Conservation (phyloP, 2,888 invertebrate species). For the Agrochola lota region DNA sequence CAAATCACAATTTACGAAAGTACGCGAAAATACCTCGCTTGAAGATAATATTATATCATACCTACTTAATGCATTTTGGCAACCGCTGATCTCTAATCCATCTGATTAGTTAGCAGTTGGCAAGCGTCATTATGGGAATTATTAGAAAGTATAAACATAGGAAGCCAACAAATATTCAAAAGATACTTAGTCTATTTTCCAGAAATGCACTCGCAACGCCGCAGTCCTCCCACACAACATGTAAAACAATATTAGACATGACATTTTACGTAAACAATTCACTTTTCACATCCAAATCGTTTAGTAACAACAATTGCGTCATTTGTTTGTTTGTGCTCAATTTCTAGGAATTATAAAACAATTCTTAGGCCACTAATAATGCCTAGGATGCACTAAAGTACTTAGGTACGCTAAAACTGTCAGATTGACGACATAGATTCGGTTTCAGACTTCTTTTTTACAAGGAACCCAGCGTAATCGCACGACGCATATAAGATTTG, state of each 20-base stretch:
- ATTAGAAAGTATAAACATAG: slow-evolving; percentile 7
- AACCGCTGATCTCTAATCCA: background rate
- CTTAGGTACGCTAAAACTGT: slow-evolving; percentile 18
- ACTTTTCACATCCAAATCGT: slow-evolving; percentile 15
- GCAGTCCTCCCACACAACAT: slow-evolving; percentile 15
- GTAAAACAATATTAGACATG: slow-evolving; percentile 46
- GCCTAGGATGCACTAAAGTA: background rate
- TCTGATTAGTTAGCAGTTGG: background rate
- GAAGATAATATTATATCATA: background rate
- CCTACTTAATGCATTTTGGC: background rate
- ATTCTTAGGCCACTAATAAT: background rate
- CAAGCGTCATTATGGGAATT: background rate
- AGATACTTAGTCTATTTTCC: slow-evolving; percentile 5
- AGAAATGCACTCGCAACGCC: slow-evolving; percentile 12
- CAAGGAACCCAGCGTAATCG: slow-evolving; percentile 2
- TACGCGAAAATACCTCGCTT: background rate
- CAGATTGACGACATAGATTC: slow-evolving; percentile 6
- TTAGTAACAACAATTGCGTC: slow-evolving; percentile 27
- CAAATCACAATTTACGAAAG: background rate
- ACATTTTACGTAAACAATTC: slow-evolving; percentile 45
- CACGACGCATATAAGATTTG: background rate
- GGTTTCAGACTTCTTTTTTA: slow-evolving; percentile 22
- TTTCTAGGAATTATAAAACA: slow-evolving; percentile 28
- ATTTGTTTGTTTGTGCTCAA: slow-evolving; percentile 37
- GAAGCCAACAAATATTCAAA: slow-evolving; percentile 18